A percentile compares a stretch with the other conserved stretches of the same genome.
Evolutionary conservation across 1,140 invertebrate species (phyloP).

Genomic region (Aphelinus certus): DNA sequence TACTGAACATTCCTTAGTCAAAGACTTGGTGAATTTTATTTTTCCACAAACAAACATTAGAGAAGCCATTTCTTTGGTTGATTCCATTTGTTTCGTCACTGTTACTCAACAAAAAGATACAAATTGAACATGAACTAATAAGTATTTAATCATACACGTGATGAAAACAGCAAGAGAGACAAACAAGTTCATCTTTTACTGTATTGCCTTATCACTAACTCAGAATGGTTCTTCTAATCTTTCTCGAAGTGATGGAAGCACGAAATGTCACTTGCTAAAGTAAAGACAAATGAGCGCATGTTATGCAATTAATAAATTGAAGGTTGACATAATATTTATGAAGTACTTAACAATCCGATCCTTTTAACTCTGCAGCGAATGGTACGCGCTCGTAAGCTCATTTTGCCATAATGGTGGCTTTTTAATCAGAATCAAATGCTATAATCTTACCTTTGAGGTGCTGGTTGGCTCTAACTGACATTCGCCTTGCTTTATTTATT

Average conservation of each 20-base stretch:
- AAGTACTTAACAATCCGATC: slow-evolving; percentile 48
- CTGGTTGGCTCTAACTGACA: slow-evolving; percentile 59
- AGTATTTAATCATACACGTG: slow-evolving; percentile 19
- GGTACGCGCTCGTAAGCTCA: slow-evolving; percentile 46
- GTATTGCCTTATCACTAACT: slow-evolving; percentile 54
- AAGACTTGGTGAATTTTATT: slow-evolving; percentile 26
- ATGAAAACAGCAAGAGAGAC: slow-evolving; percentile 7
- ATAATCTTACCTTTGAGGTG: slow-evolving; percentile 54
- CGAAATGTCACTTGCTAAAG: slow-evolving; percentile 51
- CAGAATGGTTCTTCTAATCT: slow-evolving; percentile 61
- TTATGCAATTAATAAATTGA: slow-evolving; percentile 31
- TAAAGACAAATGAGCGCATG: slow-evolving; percentile 57
- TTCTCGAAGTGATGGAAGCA: slow-evolving; percentile 52
- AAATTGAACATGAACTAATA: background rate
- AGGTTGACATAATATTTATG: slow-evolving; percentile 5
- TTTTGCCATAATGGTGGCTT: slow-evolving; percentile 22
- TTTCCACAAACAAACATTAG: slow-evolving; percentile 1
- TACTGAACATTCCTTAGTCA: slow-evolving; percentile 19
- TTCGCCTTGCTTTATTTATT: slow-evolving; percentile 53
- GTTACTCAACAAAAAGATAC: background rate
- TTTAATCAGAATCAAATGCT: slow-evolving; percentile 51
- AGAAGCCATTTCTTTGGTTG: slow-evolving; percentile 3
- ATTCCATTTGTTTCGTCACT: slow-evolving; percentile 9
- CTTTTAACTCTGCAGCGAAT: slow-evolving; percentile 51
- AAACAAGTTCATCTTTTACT: slow-evolving; percentile 39